phyloP scores from a whole-genome alignment of 2,888 invertebrate genomes.

The Orgyia antiqua region DNA sequence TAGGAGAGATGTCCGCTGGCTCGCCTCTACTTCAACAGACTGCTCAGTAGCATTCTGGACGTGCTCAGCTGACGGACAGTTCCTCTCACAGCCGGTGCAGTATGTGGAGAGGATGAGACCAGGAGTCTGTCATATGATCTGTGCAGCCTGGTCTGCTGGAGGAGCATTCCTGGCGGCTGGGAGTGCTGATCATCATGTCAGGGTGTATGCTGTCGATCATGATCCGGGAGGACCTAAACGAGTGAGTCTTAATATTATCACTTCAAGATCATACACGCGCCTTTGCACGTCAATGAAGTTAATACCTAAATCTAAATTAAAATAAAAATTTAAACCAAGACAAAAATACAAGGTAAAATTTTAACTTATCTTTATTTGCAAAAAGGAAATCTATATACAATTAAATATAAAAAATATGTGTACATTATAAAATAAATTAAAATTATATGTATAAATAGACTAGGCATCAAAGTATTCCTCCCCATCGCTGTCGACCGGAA shows the following conservation, averaged over 20 bases:
- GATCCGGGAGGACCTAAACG: slow-evolving; percentile 70
- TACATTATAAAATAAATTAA: no score
- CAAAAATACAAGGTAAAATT: no score
- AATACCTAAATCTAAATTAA: no score
- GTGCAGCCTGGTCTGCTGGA: slow-evolving; percentile 81
- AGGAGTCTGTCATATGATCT: slow-evolving; percentile 97
- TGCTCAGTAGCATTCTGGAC: slow-evolving; percentile 98
- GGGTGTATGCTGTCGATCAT: slow-evolving; percentile 90
- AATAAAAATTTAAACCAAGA: no score
- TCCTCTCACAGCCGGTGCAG: slow-evolving; percentile 88
- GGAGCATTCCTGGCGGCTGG: slow-evolving; percentile 89
- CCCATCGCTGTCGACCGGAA: no score
- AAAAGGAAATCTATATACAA: no score
- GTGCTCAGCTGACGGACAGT: slow-evolving; percentile 72
- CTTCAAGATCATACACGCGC: no score
- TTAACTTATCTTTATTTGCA: no score
- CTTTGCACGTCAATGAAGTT: not conserved
- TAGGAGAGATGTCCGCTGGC: slow-evolving; percentile 86
- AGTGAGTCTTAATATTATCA: no score
- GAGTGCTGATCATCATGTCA: slow-evolving; percentile 94
- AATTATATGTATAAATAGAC: no score
- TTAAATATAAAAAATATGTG: no score
- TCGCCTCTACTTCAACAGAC: slow-evolving; percentile 96
- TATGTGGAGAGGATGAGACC: slow-evolving; percentile 94
- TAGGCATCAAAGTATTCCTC: no score